These are phyloP conservation scores for Drosophila ironensis DNA, from an alignment of 1,140 invertebrate species.

Conservation along the genomic window DNA sequence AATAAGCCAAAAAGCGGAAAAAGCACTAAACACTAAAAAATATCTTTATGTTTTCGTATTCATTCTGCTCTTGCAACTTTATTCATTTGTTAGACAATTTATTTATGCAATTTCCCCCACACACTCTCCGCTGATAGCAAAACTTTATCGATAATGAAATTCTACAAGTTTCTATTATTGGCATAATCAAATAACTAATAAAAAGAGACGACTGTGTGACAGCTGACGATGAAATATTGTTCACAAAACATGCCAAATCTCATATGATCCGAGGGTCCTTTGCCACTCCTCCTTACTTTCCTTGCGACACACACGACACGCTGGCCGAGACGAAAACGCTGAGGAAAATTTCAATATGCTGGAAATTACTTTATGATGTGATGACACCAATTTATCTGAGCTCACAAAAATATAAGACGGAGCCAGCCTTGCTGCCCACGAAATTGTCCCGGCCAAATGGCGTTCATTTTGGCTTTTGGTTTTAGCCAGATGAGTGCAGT, in stretches of 20 bases:
- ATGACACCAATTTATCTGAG: slow-evolving; percentile 80
- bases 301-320: slow-evolving; percentile 29
- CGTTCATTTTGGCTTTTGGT: neutral
- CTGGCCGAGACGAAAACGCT: slow-evolving; percentile 17
- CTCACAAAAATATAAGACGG: neutral
- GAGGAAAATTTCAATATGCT: slow-evolving; percentile 76
- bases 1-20: neutral
- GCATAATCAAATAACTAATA: slow-evolving; percentile 74
- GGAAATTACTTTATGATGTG: slow-evolving; percentile 81
- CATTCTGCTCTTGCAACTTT: neutral
- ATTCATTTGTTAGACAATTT: slow-evolving; percentile 5
- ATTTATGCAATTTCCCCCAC: slow-evolving; percentile 19
- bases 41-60: slow-evolving; percentile 1
- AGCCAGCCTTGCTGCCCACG: slow-evolving; percentile 8
- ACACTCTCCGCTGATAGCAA: slow-evolving; percentile 12
- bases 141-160: slow-evolving; percentile 76
- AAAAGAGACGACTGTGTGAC: slow-evolving; percentile 40
- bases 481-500: neutral
- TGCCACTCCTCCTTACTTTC: slow-evolving; percentile 6
- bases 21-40: no score
- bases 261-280: slow-evolving; percentile 45
- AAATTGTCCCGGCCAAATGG: slow-evolving; percentile 21
- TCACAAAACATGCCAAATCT: slow-evolving; percentile 55
- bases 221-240: slow-evolving; percentile 76
- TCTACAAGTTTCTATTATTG: slow-evolving; percentile 71